phyloP scores from a whole-genome alignment of 2,113 vertebrate genomes.

The Carassius auratus region DNA sequence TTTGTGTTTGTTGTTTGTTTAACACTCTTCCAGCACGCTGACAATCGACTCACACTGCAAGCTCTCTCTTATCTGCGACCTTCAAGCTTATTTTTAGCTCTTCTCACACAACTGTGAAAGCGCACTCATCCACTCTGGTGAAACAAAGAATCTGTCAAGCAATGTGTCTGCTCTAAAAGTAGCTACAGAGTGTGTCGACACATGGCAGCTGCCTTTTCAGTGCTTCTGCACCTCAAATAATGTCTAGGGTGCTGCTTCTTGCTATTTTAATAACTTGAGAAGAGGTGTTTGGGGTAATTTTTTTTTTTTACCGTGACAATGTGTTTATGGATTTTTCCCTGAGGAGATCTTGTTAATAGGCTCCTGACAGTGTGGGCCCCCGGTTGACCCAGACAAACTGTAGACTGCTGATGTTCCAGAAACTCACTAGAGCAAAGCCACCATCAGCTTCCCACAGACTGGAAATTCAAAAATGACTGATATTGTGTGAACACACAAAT shows the following conservation, averaged over 20 bases:
- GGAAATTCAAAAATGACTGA: too few species aligned
- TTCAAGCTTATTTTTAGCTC: conserved; percentile 42
- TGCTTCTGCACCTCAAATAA: conserved; percentile 1
- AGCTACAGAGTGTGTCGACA: background rate
- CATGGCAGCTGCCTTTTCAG: background rate
- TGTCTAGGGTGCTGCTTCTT: background rate
- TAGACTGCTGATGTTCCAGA: conserved; percentile 26
- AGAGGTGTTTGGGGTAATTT: background rate
- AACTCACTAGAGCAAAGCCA: too few species aligned
- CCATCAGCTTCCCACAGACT: too few species aligned
- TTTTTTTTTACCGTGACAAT: background rate
- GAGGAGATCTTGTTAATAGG: conserved; percentile 9
- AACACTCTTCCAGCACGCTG: conserved; percentile 4
- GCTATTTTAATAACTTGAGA: background rate
- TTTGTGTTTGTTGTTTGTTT: conserved; percentile 18
- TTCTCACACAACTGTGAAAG: conserved; percentile 5
- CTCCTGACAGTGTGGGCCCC: background rate
- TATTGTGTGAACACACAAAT: background rate
- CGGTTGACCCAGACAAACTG: conserved; percentile 13
- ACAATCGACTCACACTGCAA: background rate
- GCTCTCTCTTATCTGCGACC: conserved; percentile 31
- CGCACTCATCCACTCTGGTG: background rate
- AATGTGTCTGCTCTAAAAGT: conserved; percentile 3
- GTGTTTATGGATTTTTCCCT: conserved; percentile 7
- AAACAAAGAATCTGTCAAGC: conserved; percentile 7